A percentile compares a stretch with the other conserved stretches of the same genome.
phyloP scores from a whole-genome alignment of 1,140 invertebrate genomes.

The Dryas iulia region DNA sequence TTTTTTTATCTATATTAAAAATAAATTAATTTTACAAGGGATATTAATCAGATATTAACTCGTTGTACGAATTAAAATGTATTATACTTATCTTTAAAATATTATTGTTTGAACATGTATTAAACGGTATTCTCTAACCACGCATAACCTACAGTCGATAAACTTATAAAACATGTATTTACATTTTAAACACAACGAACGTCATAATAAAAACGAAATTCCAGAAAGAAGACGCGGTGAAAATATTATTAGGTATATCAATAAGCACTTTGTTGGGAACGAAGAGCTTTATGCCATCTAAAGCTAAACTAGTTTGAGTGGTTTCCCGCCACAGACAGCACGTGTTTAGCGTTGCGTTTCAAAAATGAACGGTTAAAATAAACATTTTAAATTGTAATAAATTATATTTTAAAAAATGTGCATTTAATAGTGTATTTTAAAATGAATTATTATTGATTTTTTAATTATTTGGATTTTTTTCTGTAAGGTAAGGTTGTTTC shows the following conservation, averaged over 20 bases:
- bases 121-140: too few relatives aligned
- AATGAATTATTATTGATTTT: background rate
- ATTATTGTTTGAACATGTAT: too few relatives aligned
- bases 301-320: background rate
- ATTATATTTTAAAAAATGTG: background rate
- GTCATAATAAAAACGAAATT: background rate
- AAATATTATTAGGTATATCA: background rate
- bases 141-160: too few relatives aligned
- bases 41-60: too few relatives aligned
- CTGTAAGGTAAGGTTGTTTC: slow-evolving; percentile 1
- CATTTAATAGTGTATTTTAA: background rate
- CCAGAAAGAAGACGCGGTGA: background rate
- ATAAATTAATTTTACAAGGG: too few relatives aligned
- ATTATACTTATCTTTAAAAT: too few relatives aligned
- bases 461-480: background rate
- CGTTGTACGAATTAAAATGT: too few relatives aligned
- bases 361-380: background rate
- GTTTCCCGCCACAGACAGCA: background rate
- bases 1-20: too few relatives aligned
- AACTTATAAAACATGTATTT: background rate
- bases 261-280: background rate
- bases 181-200: background rate
- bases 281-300: background rate
- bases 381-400: background rate
- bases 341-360: background rate